Evolutionary conservation across 1,140 invertebrate species (phyloP).

Genomic region (Drosophila tropicalis): DNA sequence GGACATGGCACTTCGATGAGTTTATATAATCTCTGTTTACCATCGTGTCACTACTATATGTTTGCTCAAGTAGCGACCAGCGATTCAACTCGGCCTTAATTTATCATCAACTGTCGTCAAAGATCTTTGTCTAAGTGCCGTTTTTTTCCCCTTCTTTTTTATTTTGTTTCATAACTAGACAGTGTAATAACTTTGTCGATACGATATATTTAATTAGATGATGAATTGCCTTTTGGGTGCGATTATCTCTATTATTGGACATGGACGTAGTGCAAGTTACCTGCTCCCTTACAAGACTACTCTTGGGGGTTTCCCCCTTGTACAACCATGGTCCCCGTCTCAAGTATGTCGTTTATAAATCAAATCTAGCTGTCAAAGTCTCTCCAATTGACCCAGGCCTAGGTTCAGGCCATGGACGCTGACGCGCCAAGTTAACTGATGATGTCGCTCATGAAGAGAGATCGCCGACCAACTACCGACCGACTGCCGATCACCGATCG

Average conservation of each 20-base stretch:
- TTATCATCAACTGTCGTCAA: slow-evolving; percentile 5
- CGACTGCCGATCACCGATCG: slow-evolving; percentile 46
- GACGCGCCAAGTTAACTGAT: slow-evolving; percentile 71
- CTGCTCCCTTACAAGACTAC: no score
- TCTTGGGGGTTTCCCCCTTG: no score
- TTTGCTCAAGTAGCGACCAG: slow-evolving; percentile 33
- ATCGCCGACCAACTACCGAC: neutral
- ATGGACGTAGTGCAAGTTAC: neutral
- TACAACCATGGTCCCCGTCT: slow-evolving; percentile 18
- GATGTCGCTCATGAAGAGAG: slow-evolving; percentile 46
- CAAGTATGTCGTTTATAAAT: slow-evolving; percentile 56
- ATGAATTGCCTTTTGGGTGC: slow-evolving; percentile 49
- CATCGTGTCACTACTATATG: slow-evolving; percentile 41
- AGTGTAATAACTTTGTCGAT: slow-evolving; percentile 65
- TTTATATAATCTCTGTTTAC: slow-evolving; percentile 50
- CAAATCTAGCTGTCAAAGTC: slow-evolving; percentile 52
- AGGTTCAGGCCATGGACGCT: slow-evolving; percentile 35
- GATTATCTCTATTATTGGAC: slow-evolving; percentile 40
- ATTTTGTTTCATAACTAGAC: slow-evolving; percentile 34
- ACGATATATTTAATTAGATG: slow-evolving; percentile 62
- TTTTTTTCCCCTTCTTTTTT: slow-evolving; percentile 19
- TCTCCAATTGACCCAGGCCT: slow-evolving; percentile 57
- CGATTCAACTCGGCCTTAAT: slow-evolving; percentile 8
- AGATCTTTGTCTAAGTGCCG: slow-evolving; percentile 29
- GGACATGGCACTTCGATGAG: slow-evolving; percentile 2